Conservation (phyloP, 2,797 vertebrate species). For the Gymnoscopelus braueri region DNA sequence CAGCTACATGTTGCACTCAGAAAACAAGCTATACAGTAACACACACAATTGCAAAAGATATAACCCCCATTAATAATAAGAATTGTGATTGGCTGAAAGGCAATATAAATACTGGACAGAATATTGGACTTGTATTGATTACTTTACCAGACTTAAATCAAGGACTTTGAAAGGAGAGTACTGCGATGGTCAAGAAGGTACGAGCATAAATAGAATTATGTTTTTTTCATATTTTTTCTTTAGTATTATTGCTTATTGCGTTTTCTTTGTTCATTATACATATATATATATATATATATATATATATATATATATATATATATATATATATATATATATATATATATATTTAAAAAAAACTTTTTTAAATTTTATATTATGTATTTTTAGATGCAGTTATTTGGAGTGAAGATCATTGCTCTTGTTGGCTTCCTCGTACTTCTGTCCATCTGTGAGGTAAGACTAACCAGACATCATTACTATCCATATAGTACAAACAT, state of each 20-base stretch:
- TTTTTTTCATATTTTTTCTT: neutral
- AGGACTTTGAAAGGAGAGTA: neutral
- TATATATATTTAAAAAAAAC: no score
- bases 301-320: no score
- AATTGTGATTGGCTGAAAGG: neutral
- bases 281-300: no score
- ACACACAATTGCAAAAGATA: no score
- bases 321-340: no score
- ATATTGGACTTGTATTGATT: neutral
- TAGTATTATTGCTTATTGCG: neutral
- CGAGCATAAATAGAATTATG: neutral
- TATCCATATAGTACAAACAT: neutral
- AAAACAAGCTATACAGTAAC: no score
- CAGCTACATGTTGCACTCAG: no score
- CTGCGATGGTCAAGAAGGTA: neutral
- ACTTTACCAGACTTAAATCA: no score
- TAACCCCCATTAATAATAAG: no score
- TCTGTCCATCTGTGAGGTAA: neutral
- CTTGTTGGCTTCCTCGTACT: conserved; percentile 4
- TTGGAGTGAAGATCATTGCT: neutral
- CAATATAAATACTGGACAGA: neutral
- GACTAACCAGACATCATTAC: neutral
- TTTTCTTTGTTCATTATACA: neutral
- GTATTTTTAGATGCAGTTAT: conserved; percentile 1
- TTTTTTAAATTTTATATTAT: neutral